Conservation (phyloP, 2,113 vertebrate species). For the Paedocypris sp. region DNA sequence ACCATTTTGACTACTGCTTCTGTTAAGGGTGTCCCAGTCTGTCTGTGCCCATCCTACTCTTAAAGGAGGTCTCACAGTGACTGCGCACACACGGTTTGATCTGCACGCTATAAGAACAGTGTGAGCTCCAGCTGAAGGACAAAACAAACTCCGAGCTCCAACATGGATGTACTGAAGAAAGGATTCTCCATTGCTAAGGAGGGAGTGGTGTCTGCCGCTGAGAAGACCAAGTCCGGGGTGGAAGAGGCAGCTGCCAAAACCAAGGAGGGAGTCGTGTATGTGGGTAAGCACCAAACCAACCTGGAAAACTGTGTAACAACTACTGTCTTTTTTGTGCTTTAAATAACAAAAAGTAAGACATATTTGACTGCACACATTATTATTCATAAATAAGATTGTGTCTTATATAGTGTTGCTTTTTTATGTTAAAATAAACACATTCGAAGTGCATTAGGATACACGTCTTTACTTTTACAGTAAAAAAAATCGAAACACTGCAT, state of each 20-base stretch:
- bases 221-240: slow-evolving; percentile 97
- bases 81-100: background rate
- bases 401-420: no score
- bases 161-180: slow-evolving; percentile 95
- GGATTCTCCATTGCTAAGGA: slow-evolving; percentile 97
- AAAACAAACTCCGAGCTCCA: slow-evolving; percentile 21
- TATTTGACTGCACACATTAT: no score
- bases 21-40: slow-evolving; percentile 34
- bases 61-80: slow-evolving; percentile 25
- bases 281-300: slow-evolving; percentile 60
- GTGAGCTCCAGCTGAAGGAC: slow-evolving; percentile 13
- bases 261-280: slow-evolving; percentile 97
- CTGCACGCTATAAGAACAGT: slow-evolving; percentile 15
- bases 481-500: no score
- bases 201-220: slow-evolving; percentile 92
- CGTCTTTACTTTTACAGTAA: no score
- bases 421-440: no score
- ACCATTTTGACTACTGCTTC: slow-evolving; percentile 24
- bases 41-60: slow-evolving; percentile 32
- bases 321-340: no score
- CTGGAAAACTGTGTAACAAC: background rate
- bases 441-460: no score
- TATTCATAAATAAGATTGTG: no score
- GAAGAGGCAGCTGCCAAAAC: slow-evolving; percentile 95
- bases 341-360: background rate